Evolutionary conservation across 2,797 vertebrate genomes (phyloP).

Genomic region (Pseudochirops corinnae): DNA sequence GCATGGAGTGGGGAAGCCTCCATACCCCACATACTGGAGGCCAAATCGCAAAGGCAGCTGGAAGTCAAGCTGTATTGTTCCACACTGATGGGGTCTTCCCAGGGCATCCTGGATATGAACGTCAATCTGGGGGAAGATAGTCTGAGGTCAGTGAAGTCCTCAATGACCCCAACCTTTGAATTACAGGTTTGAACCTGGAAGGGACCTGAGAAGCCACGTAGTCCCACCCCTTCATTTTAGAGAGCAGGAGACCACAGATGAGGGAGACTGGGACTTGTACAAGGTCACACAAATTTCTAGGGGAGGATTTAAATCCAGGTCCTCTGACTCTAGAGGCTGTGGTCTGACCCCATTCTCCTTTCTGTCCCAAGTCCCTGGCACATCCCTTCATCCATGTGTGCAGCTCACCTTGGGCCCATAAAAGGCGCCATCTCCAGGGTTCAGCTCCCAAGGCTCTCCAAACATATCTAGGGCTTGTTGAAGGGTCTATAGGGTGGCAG

Average conservation of each 20-base stretch:
- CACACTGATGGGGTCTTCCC: constrained; percentile 93
- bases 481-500: constrained; percentile 50
- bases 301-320: background rate
- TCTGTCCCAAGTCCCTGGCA: background rate
- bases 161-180: background rate
- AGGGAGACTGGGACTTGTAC: background rate
- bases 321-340: background rate
- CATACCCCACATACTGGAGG: constrained; percentile 90
- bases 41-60: constrained; percentile 93
- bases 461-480: constrained; percentile 91
- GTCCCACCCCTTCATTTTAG: background rate
- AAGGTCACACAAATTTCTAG: background rate
- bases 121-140: constrained; percentile 88
- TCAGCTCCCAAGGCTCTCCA: constrained; percentile 92
- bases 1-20: background rate
- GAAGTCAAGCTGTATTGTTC: constrained; percentile 96
- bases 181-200: background rate
- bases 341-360: background rate
- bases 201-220: background rate
- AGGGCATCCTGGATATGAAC: constrained; percentile 92
- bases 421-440: constrained; percentile 94
- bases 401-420: constrained; percentile 94
- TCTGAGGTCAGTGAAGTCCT: background rate
- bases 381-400: background rate
- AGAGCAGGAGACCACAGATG: background rate